phyloP scores from a whole-genome alignment of 2,888 invertebrate genomes.

The Actias luna region DNA sequence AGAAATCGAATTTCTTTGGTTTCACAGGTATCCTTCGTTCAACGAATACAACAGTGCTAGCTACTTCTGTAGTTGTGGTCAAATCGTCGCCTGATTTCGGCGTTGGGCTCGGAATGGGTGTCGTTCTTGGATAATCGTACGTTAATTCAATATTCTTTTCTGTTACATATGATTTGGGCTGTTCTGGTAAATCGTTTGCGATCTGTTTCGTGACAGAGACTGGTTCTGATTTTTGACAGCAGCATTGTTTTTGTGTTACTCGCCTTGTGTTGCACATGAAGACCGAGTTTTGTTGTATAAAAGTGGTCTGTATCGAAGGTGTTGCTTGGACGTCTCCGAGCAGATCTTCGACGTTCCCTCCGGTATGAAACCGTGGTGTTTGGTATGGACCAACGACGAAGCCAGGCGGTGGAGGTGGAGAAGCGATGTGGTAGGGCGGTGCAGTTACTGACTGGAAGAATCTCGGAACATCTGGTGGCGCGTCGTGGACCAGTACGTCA shows the following conservation, averaged over 20 bases:
- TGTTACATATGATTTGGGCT: slow-evolving; percentile 69
- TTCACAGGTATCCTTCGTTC: slow-evolving; percentile 74
- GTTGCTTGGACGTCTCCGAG: slow-evolving; percentile 84
- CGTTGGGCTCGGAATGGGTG: slow-evolving; percentile 60
- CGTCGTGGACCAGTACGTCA: slow-evolving; percentile 72
- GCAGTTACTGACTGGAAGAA: slow-evolving; percentile 73
- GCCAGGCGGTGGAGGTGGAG: slow-evolving; percentile 68
- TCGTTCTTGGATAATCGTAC: slow-evolving; percentile 75
- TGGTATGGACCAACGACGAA: slow-evolving; percentile 69
- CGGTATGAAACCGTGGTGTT: slow-evolving; percentile 74
- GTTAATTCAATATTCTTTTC: slow-evolving; percentile 78
- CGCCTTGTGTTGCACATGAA: slow-evolving; percentile 76
- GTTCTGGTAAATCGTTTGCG: slow-evolving; percentile 39
- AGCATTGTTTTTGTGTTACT: slow-evolving; percentile 68
- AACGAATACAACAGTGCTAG: slow-evolving; percentile 77
- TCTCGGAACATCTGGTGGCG: slow-evolving; percentile 64
- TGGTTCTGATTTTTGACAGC: slow-evolving; percentile 61
- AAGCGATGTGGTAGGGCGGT: slow-evolving; percentile 60
- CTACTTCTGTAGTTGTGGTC: slow-evolving; percentile 77
- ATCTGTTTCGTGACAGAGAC: slow-evolving; percentile 22
- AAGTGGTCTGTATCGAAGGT: slow-evolving; percentile 68
- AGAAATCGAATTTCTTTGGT: slow-evolving; percentile 74
- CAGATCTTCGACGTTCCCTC: slow-evolving; percentile 86
- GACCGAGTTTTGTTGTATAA: slow-evolving; percentile 74
- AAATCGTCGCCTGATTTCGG: slow-evolving; percentile 62